phyloP scores from a whole-genome alignment of 2,888 invertebrate genomes.

The Pegoplata infirma region DNA sequence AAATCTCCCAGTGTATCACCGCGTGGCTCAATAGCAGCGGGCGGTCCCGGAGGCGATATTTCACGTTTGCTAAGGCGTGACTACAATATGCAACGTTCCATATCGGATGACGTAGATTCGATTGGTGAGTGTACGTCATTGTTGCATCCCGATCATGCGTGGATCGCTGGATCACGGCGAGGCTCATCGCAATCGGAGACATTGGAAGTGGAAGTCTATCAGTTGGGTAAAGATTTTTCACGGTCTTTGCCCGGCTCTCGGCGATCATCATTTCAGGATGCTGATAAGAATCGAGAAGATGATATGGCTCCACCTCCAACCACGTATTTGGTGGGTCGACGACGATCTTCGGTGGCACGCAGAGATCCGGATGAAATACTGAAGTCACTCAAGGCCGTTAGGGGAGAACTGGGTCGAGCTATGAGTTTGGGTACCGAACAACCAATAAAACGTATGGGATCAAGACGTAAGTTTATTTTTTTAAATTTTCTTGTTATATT shows the following conservation, averaged over 20 bases:
- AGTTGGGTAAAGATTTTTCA: conserved; percentile 91
- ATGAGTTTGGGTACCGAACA: conserved; percentile 86
- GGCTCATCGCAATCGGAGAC: conserved; percentile 95
- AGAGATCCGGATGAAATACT: conserved; percentile 92
- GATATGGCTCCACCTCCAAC: conserved; percentile 79
- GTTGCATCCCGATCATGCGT: conserved; percentile 92
- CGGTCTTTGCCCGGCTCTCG: conserved; percentile 91
- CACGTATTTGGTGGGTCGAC: conserved; percentile 83
- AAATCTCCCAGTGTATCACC: conserved; percentile 89
- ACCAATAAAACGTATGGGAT: conserved; percentile 79
- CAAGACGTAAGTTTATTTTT: conserved; percentile 83
- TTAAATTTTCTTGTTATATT: no score
- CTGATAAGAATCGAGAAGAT: conserved; percentile 81
- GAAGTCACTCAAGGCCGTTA: conserved; percentile 88
- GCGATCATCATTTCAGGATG: conserved; percentile 89
- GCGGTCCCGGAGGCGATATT: conserved; percentile 80
- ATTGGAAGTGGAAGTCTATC: conserved; percentile 90
- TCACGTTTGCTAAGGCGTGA: conserved; percentile 85
- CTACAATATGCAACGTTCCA: conserved; percentile 86
- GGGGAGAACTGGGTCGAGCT: conserved; percentile 89
- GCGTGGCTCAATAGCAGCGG: conserved; percentile 83
- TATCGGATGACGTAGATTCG: conserved; percentile 87
- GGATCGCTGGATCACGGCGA: conserved; percentile 86
- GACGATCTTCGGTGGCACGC: conserved; percentile 89
- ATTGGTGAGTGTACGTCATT: conserved; percentile 87